Evolutionary conservation across 2,113 vertebrate genomes (phyloP).

Genomic region (Bufo gargarizans): DNA sequence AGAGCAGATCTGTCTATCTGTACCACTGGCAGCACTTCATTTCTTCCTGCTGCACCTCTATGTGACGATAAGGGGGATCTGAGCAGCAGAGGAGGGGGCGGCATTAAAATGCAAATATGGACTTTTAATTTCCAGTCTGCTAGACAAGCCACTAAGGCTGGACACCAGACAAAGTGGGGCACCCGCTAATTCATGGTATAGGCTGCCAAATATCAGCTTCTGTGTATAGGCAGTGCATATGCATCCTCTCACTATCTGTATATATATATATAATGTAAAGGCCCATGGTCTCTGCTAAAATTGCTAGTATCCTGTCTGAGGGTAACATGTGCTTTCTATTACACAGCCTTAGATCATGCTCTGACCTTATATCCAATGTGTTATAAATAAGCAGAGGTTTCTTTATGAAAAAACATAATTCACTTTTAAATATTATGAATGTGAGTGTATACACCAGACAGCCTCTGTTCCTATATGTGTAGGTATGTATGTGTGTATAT

Average conservation of each 20-base stretch:
- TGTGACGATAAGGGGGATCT: constrained; percentile 77
- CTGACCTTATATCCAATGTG: constrained; percentile 47
- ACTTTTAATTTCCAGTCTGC: constrained; percentile 46
- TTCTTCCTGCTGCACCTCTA: constrained; percentile 89
- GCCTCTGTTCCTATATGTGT: no score
- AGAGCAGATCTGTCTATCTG: constrained; percentile 90
- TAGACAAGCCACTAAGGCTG: not conserved
- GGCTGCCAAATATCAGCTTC: not conserved
- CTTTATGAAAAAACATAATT: constrained; percentile 58
- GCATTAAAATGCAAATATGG: constrained; percentile 50
- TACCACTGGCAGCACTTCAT: constrained; percentile 91
- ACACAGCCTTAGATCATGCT: constrained; percentile 38
- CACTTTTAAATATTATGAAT: constrained; percentile 55
- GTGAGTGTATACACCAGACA: not conserved
- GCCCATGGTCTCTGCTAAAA: not conserved
- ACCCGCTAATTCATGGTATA: no score
- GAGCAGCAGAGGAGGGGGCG: constrained; percentile 8
- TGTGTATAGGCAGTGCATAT: not conserved
- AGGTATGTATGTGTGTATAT: not conserved
- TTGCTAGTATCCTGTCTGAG: constrained; percentile 35
- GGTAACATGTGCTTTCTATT: constrained; percentile 56
- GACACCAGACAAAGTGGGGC: not conserved
- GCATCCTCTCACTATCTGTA: not conserved
- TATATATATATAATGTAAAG: not conserved
- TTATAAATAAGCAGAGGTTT: constrained; percentile 40